phyloP scores from a whole-genome alignment of 1,140 invertebrate genomes.

The Scaptomyza graminum region DNA sequence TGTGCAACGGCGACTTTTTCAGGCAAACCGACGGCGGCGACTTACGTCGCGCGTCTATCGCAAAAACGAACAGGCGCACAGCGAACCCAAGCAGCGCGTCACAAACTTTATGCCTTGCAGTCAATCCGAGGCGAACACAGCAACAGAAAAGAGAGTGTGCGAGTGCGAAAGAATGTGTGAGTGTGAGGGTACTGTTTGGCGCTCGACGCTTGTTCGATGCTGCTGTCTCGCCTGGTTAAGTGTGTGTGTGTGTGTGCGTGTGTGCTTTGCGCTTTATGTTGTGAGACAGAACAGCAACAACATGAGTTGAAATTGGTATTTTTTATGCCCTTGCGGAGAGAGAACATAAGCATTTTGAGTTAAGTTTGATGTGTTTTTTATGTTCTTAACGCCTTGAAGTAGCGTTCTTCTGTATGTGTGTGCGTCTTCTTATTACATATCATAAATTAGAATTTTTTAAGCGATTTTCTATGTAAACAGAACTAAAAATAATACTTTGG shows the following conservation, averaged over 20 bases:
- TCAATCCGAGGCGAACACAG: slow-evolving; percentile 1
- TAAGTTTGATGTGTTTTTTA: slow-evolving; percentile 22
- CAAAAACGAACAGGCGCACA: slow-evolving; percentile 81
- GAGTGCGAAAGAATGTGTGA: slow-evolving; percentile 7
- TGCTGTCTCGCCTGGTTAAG: slow-evolving; percentile 14
- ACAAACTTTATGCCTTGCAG: background rate
- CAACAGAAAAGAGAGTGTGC: slow-evolving; percentile 6
- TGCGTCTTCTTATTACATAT: slow-evolving; percentile 11
- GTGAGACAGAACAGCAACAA: slow-evolving; percentile 18
- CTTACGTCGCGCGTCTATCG: slow-evolving; percentile 83
- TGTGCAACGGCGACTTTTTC: slow-evolving; percentile 65
- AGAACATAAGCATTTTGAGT: slow-evolving; percentile 2
- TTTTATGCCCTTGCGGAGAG: slow-evolving; percentile 37
- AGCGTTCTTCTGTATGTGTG: background rate
- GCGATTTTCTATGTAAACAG: background rate
- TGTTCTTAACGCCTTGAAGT: slow-evolving; percentile 12
- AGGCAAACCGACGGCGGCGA: slow-evolving; percentile 76
- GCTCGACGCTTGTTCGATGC: background rate
- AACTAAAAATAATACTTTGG: background rate
- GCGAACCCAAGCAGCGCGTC: slow-evolving; percentile 30
- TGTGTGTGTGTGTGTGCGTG: slow-evolving; percentile 14
- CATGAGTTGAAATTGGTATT: slow-evolving; percentile 27
- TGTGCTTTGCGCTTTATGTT: slow-evolving; percentile 42
- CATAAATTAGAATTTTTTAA: slow-evolving; percentile 8
- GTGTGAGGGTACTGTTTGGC: slow-evolving; percentile 15